Conservation (phyloP, 1,140 invertebrate genomes). For the Zeugodacus cucurbitae region DNA sequence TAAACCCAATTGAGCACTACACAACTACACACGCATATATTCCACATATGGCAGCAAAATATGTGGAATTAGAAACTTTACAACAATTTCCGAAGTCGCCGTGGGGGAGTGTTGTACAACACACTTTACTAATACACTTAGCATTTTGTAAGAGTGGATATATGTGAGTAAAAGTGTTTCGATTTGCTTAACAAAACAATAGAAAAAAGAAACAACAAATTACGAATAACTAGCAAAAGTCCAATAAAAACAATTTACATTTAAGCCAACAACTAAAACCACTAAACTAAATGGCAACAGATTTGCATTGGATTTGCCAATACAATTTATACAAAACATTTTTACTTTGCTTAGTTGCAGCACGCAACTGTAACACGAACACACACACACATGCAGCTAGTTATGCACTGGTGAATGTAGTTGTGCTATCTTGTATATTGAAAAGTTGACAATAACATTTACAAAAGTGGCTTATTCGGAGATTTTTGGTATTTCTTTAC, state of each 20-base stretch:
- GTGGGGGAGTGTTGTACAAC: background rate
- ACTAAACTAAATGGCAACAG: constrained; percentile 25
- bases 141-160: background rate
- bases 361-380: background rate
- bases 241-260: constrained; percentile 32
- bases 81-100: background rate
- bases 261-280: constrained; percentile 26
- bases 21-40: background rate
- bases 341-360: constrained; percentile 5
- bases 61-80: background rate
- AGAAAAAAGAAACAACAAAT: too few relatives aligned
- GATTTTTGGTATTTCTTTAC: constrained; percentile 1
- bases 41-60: background rate
- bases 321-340: constrained; percentile 13
- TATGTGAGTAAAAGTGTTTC: background rate
- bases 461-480: background rate
- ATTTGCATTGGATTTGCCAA: constrained; percentile 26
- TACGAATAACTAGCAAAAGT: constrained; percentile 11
- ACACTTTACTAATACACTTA: background rate
- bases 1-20: background rate
- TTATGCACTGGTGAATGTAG: background rate
- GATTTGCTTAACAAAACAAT: background rate
- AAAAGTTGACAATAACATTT: constrained; percentile 26
- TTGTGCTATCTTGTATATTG: background rate
- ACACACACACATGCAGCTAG: background rate